Percentiles rank a stretch among this genome's conserved stretches.
Conservation (phyloP, 1,140 invertebrate species). For the Vanessa atalanta region DNA sequence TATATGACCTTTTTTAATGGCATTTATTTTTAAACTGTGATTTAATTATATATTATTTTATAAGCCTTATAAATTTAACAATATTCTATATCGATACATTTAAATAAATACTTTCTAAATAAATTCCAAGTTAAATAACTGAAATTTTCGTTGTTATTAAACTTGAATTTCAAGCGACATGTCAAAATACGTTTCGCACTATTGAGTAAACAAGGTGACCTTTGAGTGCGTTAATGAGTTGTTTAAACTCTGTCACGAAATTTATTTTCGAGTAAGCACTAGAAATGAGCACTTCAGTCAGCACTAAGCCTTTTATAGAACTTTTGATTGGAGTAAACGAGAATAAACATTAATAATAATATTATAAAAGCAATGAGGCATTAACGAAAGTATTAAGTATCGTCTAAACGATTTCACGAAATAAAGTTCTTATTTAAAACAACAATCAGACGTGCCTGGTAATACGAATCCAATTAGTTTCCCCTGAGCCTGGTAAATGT, state of each 20-base stretch:
- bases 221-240: slow-evolving; percentile 20
- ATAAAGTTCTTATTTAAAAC: too few species aligned
- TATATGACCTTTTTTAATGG: too few species aligned
- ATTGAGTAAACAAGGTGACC: slow-evolving; percentile 12
- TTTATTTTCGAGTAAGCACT: slow-evolving; percentile 23
- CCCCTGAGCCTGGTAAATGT: too few species aligned
- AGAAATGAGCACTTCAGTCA: slow-evolving; percentile 26
- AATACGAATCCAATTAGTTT: too few species aligned
- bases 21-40: too few species aligned
- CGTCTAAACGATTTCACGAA: not conserved
- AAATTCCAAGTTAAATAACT: not conserved
- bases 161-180: not conserved
- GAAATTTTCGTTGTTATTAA: not conserved
- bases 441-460: too few species aligned
- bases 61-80: too few species aligned
- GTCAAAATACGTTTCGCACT: slow-evolving; percentile 11
- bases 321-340: slow-evolving; percentile 17
- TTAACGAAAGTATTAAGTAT: not conserved
- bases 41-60: too few species aligned
- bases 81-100: not conserved
- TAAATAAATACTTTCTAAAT: not conserved
- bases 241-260: slow-evolving; percentile 26
- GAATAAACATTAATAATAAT: slow-evolving; percentile 5
- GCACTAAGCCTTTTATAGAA: slow-evolving; percentile 23
- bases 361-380: not conserved